Conservation (phyloP, 1,140 invertebrate species). For the Helicoverpa armigera region DNA sequence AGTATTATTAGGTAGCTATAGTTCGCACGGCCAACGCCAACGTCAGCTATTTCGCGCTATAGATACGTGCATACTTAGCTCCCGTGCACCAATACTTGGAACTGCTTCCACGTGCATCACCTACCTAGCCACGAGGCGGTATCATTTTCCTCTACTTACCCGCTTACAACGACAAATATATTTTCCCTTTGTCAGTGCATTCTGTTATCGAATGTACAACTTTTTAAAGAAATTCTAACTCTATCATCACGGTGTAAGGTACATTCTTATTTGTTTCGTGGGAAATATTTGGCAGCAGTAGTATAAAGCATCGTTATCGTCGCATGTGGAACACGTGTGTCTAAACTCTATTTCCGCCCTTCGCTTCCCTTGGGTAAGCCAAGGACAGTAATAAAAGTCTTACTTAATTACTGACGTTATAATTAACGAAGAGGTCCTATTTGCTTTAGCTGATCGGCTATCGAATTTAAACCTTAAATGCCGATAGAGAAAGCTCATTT, state of each 20-base stretch:
- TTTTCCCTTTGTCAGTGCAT: constrained; percentile 64
- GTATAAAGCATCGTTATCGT: constrained; percentile 67
- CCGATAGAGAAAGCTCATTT: constrained; percentile 8
- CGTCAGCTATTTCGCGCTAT: constrained; percentile 54
- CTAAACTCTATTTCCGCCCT: constrained; percentile 75
- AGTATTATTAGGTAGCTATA: constrained; percentile 57
- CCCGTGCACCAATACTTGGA: constrained; percentile 57
- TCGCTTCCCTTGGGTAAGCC: constrained; percentile 70
- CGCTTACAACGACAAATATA: constrained; percentile 66
- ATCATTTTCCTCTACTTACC: constrained; percentile 71
- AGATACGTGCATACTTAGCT: constrained; percentile 58
- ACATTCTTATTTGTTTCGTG: neutral
- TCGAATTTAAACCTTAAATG: constrained; percentile 54
- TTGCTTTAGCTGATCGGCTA: constrained; percentile 38
- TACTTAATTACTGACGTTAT: constrained; percentile 71
- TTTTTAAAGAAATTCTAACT: constrained; percentile 19
- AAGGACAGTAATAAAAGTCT: constrained; percentile 77
- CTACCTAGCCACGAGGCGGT: constrained; percentile 55
- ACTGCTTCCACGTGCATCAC: constrained; percentile 70
- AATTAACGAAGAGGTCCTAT: constrained; percentile 66
- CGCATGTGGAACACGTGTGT: constrained; percentile 75
- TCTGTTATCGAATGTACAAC: constrained; percentile 48
- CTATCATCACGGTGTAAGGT: constrained; percentile 22
- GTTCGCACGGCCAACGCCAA: constrained; percentile 54
- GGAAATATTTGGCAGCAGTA: constrained; percentile 47